Conservation (phyloP, 2,797 vertebrate species). For the Erpetoichthys calabaricus region DNA sequence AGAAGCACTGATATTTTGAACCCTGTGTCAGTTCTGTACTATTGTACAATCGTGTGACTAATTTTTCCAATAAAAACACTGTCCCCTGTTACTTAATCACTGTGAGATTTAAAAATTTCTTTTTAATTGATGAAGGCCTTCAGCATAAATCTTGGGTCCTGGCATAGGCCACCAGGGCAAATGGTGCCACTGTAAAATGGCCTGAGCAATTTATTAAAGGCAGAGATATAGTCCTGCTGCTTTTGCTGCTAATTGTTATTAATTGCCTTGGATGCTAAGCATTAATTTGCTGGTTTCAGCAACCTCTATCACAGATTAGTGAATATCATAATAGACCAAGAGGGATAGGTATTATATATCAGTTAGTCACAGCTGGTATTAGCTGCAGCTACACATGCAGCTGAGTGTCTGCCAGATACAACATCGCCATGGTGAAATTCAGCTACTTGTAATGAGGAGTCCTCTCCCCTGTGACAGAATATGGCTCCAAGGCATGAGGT, state of each 20-base stretch:
- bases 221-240: constrained; percentile 59
- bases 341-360: constrained; percentile 68
- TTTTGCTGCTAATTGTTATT: constrained; percentile 62
- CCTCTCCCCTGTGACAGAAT: too few species aligned
- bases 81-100: too few species aligned
- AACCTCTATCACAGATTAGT: constrained; percentile 60
- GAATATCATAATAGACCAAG: constrained; percentile 67
- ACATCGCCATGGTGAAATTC: too few species aligned
- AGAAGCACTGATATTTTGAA: too few species aligned
- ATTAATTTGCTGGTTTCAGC: constrained; percentile 67
- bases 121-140: constrained; percentile 38
- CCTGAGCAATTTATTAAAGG: constrained; percentile 63
- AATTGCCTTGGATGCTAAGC: constrained; percentile 59
- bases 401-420: constrained; percentile 57
- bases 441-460: too few species aligned
- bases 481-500: too few species aligned
- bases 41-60: too few species aligned
- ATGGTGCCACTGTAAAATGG: constrained; percentile 39
- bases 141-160: constrained; percentile 32
- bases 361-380: constrained; percentile 64
- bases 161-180: constrained; percentile 28
- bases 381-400: constrained; percentile 62
- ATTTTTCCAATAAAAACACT: too few species aligned
- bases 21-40: too few species aligned
- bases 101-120: background rate